These are phyloP conservation scores for Ailuropoda melanoleuca DNA, from an alignment of 2,113 vertebrate genomes.

Conservation along the genomic window DNA sequence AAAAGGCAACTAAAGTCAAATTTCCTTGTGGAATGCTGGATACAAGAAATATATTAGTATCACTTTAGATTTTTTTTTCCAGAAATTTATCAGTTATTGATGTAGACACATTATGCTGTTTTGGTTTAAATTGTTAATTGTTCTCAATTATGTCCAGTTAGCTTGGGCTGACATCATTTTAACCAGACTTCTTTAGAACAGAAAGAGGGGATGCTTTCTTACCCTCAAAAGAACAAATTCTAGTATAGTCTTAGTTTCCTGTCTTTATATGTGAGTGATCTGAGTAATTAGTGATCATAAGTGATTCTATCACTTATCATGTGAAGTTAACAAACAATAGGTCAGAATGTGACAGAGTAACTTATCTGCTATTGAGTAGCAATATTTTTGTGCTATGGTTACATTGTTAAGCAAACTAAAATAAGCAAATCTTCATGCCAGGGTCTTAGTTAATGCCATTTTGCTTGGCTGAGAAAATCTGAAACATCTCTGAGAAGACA, in stretches of 20 bases:
- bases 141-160: constrained; percentile 51
- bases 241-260: neutral
- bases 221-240: neutral
- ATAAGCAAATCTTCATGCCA: constrained; percentile 77
- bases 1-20: constrained; percentile 84
- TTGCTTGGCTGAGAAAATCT: constrained; percentile 73
- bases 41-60: constrained; percentile 76
- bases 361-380: constrained; percentile 49
- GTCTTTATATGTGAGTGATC: constrained; percentile 35
- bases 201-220: neutral
- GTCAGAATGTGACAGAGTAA: constrained; percentile 53
- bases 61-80: constrained; percentile 67
- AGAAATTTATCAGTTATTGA: constrained; percentile 79
- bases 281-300: constrained; percentile 27
- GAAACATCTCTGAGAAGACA: constrained; percentile 73
- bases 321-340: constrained; percentile 45
- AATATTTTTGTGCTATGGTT: constrained; percentile 69
- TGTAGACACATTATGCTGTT: constrained; percentile 67
- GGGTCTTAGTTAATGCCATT: constrained; percentile 63
- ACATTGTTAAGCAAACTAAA: constrained; percentile 67
- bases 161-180: constrained; percentile 39
- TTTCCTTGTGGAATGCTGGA: constrained; percentile 82
- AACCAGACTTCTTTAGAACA: constrained; percentile 47
- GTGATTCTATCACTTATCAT: neutral
- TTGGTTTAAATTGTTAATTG: constrained; percentile 61